Percentiles rank a stretch among this genome's conserved stretches.
phyloP scores from a whole-genome alignment of 30 jellyfish, hydroid and myxozoan species.

The Cassiopea xamachana region DNA sequence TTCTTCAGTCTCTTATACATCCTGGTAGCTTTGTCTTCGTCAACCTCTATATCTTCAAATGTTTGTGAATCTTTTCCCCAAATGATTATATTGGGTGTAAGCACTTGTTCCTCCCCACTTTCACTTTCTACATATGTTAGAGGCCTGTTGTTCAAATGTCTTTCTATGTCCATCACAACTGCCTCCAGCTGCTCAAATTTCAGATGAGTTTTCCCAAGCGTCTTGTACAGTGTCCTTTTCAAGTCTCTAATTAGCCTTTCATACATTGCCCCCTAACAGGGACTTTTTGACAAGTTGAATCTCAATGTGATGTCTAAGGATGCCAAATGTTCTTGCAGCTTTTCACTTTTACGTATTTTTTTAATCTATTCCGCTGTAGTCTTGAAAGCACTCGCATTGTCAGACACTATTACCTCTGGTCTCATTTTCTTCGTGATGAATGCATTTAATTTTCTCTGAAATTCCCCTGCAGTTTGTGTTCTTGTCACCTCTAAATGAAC shows the following conservation, averaged over 20 bases:
- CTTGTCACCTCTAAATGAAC: constrained; percentile 28
- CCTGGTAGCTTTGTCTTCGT: too few species aligned
- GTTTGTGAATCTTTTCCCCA: too few species aligned
- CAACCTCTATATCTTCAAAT: too few species aligned
- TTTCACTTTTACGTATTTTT: constrained; percentile 5
- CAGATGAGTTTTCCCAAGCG: neutral
- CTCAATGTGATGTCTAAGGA: neutral
- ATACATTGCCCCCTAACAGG: neutral
- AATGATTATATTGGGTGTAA: too few species aligned
- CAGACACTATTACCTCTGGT: constrained; percentile 16
- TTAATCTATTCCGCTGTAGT: constrained; percentile 17
- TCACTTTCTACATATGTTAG: too few species aligned
- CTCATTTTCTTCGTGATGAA: constrained; percentile 16
- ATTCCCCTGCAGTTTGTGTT: constrained; percentile 13
- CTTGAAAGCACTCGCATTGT: constrained; percentile 23
- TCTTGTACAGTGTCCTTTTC: neutral
- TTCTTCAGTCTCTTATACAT: too few species aligned
- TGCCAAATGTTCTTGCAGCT: constrained; percentile 14
- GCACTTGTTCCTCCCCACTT: too few species aligned
- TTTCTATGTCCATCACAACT: neutral
- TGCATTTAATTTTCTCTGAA: constrained; percentile 18
- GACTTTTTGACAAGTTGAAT: constrained; percentile 4
- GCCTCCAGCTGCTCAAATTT: neutral
- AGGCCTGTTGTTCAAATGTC: too few species aligned
- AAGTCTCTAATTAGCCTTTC: neutral